Evolutionary conservation across 2,113 vertebrate genomes (phyloP).

Genomic region (Erinaceus europaeus): DNA sequence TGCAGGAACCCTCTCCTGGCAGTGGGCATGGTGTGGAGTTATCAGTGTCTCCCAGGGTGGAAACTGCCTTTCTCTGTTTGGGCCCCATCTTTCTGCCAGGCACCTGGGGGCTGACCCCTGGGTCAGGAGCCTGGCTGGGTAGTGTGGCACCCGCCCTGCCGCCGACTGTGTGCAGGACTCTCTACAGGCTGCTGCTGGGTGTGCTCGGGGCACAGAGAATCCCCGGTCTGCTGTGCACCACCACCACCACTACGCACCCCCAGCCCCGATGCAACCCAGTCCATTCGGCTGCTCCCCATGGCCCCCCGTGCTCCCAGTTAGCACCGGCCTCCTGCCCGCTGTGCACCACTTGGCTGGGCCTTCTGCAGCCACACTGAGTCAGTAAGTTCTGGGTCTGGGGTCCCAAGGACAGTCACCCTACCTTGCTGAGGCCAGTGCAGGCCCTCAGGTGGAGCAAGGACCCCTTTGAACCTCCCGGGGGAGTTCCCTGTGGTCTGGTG

Average conservation of each 20-base stretch:
- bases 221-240: conserved; percentile 81
- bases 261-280: conserved; percentile 40
- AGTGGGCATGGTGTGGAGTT: too few relatives aligned
- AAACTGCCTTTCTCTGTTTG: not conserved
- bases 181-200: conserved; percentile 49
- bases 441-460: too few relatives aligned
- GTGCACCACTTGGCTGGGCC: conserved; percentile 58
- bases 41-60: not conserved
- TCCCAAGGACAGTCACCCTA: not conserved
- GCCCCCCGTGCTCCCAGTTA: conserved; percentile 67
- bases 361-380: conserved; percentile 64
- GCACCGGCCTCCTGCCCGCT: conserved; percentile 56
- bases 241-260: conserved; percentile 85
- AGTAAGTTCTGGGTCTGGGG: not conserved
- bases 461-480: not conserved
- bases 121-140: too few relatives aligned
- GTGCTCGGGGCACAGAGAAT: conserved; percentile 74
- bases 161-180: too few relatives aligned
- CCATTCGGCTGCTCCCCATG: conserved; percentile 72
- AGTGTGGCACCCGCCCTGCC: too few relatives aligned
- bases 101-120: too few relatives aligned
- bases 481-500: too few relatives aligned
- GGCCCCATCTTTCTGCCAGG: too few relatives aligned
- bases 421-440: not conserved
- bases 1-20: too few relatives aligned